Evolutionary conservation across 2,797 vertebrate genomes (phyloP), one percentile per base, ranked within the genome.

Genomic region (Myripristis murdjan): DNA sequence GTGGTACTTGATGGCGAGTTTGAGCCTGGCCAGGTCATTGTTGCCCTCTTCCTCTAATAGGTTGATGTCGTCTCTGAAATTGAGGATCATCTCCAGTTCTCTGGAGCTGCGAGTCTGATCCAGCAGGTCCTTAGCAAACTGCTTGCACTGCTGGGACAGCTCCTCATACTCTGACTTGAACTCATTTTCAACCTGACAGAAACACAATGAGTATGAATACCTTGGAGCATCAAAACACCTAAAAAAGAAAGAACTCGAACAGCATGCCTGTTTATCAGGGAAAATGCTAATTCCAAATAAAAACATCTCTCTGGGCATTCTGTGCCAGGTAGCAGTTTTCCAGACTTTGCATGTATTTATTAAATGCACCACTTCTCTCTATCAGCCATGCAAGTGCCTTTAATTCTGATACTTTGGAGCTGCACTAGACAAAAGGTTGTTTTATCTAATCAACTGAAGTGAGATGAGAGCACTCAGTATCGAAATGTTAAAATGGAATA

Each of bases 111-210:
- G 93, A 0, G 98, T 99, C 93, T 99, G 98, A 89, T 99, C 98
- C 83, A 99, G 88, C 4, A 99, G 95, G 90, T 99, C 96, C 92
- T 99, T 99, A 43, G 98, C 98, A 75, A 99, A 99, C 77, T 97
- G 97, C 85, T 98, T 99, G 80, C 98, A 99, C 81, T 97, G 97
- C 63, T 95, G 95, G 0, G 97, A 98, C 63, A 99, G 93, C 82
- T 99, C 97, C 84, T 99, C 98, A 2, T 99, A 99, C 91, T 99
- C 98, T 0, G 97, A 97, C 85, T 99, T 99, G 87, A 99, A 99
- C 86, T 99, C 98, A 10, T 99, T 99, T 90, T 99, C 98, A 10
- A 99, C 93, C 93, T 93, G 60, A 47, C 70, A 73, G 44, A 68
- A 12, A 65, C 3, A 9, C 6, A 10, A 0, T 22, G 18, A 3